These are phyloP conservation scores for Pseudomyrmex concolor DNA, from an alignment of 1,140 invertebrate species.

Conservation along the genomic window DNA sequence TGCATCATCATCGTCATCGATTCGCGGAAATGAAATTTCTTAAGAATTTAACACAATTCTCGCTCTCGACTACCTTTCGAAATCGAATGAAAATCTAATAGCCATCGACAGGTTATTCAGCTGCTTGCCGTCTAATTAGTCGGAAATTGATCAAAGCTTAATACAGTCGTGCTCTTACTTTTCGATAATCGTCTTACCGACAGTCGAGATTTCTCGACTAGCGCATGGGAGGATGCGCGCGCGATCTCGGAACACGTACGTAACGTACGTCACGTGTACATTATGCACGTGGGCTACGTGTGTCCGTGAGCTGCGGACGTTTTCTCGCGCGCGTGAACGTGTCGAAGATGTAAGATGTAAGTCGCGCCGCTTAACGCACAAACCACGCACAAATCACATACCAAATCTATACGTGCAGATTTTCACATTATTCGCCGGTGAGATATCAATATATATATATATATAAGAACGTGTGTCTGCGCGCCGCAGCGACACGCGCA, in stretches of 20 bases:
- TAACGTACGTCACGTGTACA: conserved; percentile 15
- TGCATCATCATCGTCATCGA: too few species aligned
- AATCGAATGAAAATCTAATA: background rate
- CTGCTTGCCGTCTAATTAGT: background rate
- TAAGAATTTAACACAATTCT: background rate
- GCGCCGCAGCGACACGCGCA: conserved; percentile 2
- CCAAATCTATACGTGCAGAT: conserved; percentile 5
- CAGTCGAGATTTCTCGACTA: background rate
- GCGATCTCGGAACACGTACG: conserved; percentile 2
- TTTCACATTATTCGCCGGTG: conserved; percentile 20
- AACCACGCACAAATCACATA: conserved; percentile 32
- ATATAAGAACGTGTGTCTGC: conserved; percentile 6
- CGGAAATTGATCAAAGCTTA: background rate
- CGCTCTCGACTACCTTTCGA: background rate
- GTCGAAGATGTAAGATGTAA: conserved; percentile 42
- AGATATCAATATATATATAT: conserved; percentile 23
- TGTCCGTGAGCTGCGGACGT: conserved; percentile 19
- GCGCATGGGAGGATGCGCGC: background rate
- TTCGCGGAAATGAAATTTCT: background rate
- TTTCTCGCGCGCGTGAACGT: conserved; percentile 39
- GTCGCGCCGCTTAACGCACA: conserved; percentile 44
- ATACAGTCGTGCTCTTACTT: background rate
- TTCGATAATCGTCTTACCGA: background rate
- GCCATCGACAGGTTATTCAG: background rate
- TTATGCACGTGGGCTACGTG: background rate